Percentiles rank a stretch among this genome's conserved stretches.
phyloP scores from a whole-genome alignment of 2,113 vertebrate species.

The Dicerorhinus sumatrensis region DNA sequence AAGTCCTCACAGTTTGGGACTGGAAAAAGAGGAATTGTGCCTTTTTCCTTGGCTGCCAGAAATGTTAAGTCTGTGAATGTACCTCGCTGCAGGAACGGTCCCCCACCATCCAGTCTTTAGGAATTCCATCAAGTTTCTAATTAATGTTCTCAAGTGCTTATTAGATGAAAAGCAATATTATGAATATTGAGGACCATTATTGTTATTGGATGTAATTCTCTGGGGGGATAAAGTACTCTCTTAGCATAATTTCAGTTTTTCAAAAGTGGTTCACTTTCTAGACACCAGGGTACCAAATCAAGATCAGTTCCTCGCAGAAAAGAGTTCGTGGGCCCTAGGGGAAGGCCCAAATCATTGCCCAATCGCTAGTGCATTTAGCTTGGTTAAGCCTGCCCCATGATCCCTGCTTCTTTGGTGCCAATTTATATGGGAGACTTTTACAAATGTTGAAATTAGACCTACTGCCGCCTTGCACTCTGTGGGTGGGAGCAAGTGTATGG shows the following conservation, averaged over 20 bases:
- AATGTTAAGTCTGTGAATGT: background rate
- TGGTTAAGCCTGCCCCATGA: background rate
- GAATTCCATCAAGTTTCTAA: constrained; percentile 64
- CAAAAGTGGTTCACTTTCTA: constrained; percentile 50
- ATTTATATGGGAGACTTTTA: background rate
- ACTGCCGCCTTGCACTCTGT: background rate
- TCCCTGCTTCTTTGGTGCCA: background rate
- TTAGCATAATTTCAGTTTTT: constrained; percentile 46
- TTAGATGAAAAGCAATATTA: constrained; percentile 71
- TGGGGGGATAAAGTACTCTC: constrained; percentile 29
- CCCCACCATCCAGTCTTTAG: constrained; percentile 47
- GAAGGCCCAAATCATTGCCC: background rate
- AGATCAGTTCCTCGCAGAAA: background rate
- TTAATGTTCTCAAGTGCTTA: constrained; percentile 69
- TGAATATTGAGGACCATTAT: constrained; percentile 62
- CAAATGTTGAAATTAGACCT: background rate
- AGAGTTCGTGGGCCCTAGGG: no score
- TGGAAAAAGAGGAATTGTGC: constrained; percentile 54
- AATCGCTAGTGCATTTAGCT: background rate
- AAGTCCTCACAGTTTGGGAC: constrained; percentile 40
- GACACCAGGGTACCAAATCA: background rate
- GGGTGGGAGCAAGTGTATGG: background rate
- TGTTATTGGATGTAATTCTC: constrained; percentile 62
- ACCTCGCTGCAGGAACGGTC: background rate
- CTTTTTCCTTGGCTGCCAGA: constrained; percentile 55